Percentiles rank a stretch among this genome's conserved stretches.
Conservation (phyloP, 1,140 invertebrate genomes). For the Artemia franciscana region DNA sequence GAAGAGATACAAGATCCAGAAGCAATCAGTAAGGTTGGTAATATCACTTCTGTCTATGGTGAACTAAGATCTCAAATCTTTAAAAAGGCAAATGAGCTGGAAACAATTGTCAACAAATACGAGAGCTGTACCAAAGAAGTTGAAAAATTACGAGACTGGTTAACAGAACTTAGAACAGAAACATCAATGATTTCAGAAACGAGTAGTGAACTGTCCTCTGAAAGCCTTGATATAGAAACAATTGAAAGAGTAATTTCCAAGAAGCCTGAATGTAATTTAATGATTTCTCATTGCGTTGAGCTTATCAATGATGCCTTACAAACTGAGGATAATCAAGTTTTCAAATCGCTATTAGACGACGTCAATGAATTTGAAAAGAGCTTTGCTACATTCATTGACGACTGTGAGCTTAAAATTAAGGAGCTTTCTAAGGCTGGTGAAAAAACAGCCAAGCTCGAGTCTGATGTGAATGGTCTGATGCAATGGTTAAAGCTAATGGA, state of each 20-base stretch:
- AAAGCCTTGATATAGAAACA: constrained; percentile 42
- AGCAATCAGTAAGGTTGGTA: constrained; percentile 37
- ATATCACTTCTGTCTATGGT: constrained; percentile 40
- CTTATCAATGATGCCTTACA: constrained; percentile 43
- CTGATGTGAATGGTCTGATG: constrained; percentile 27
- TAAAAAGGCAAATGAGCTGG: constrained; percentile 40
- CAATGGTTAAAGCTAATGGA: constrained; percentile 66
- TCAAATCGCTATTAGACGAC: constrained; percentile 41
- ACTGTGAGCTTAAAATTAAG: constrained; percentile 41
- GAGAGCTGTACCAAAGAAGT: constrained; percentile 54
- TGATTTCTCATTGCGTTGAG: constrained; percentile 39
- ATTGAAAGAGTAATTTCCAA: constrained; percentile 49
- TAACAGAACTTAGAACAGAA: constrained; percentile 42
- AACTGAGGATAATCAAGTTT: constrained; percentile 53
- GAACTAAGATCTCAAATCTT: constrained; percentile 34
- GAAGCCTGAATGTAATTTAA: constrained; percentile 42
- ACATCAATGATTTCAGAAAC: constrained; percentile 34
- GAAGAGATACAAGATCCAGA: constrained; percentile 45
- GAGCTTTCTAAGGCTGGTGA: constrained; percentile 50
- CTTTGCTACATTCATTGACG: constrained; percentile 49
- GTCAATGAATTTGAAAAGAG: constrained; percentile 40
- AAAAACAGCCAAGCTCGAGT: constrained; percentile 32
- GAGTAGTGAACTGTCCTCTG: constrained; percentile 41
- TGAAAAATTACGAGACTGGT: constrained; percentile 44
- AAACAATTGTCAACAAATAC: constrained; percentile 17